Conservation (phyloP, 2,888 invertebrate genomes). For the Clusia tigrina region DNA sequence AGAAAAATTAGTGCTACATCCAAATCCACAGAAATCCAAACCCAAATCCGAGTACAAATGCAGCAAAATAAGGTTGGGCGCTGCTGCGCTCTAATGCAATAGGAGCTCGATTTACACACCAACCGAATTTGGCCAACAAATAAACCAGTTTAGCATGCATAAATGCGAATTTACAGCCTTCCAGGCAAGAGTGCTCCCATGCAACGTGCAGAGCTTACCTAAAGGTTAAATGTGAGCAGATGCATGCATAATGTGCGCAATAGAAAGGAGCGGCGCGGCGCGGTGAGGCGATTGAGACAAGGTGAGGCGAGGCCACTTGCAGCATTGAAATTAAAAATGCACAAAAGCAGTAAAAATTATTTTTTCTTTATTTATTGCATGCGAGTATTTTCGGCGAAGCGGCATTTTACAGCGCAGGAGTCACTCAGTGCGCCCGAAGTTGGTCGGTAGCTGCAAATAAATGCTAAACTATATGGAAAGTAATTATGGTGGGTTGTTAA, state of each 20-base stretch:
- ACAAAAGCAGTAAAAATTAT: background rate
- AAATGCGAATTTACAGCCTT: constrained; percentile 6
- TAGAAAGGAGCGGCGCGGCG: background rate
- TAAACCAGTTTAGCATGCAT: constrained; percentile 13
- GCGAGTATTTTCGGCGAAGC: background rate
- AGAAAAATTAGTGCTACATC: constrained; percentile 25
- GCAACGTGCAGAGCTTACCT: constrained; percentile 3
- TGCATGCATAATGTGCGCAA: constrained; percentile 14
- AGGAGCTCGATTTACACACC: background rate
- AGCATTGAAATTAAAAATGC: background rate
- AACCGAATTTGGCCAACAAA: constrained; percentile 9
- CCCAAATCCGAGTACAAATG: background rate
- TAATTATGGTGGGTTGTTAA: background rate
- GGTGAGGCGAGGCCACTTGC: background rate
- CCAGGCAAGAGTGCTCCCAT: constrained; percentile 2
- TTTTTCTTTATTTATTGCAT: background rate
- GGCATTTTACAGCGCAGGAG: background rate
- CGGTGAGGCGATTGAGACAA: too few relatives aligned
- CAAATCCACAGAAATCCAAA: constrained; percentile 5
- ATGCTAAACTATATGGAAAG: background rate
- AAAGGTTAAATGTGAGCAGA: constrained; percentile 35
- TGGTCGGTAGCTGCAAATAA: background rate
- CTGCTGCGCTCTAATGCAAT: background rate
- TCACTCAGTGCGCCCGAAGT: background rate
- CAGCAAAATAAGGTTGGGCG: constrained; percentile 29